Evolutionary conservation across 1,140 invertebrate species (phyloP).

Genomic region (Whitmania pigra): DNA sequence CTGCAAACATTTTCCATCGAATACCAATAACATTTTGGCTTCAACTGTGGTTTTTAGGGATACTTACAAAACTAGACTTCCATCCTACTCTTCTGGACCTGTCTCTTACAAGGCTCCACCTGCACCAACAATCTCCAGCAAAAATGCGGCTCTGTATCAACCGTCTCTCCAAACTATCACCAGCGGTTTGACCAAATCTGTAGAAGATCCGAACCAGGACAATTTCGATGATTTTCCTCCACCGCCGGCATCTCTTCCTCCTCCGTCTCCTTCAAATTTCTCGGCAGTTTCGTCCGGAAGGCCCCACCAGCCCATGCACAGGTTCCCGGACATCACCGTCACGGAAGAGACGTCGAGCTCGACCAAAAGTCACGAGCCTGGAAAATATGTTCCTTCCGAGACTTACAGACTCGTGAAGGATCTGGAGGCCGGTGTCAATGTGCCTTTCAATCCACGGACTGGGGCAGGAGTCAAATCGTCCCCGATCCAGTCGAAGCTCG

Average conservation of each 20-base stretch:
- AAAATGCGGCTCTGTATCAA: slow-evolving; percentile 5
- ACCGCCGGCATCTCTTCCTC: not conserved
- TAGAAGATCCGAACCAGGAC: not conserved
- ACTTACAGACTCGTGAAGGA: slow-evolving; percentile 36
- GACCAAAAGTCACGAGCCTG: slow-evolving; percentile 22
- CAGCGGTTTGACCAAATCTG: slow-evolving; percentile 4
- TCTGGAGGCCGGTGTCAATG: slow-evolving; percentile 27
- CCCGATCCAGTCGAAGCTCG: slow-evolving; percentile 34
- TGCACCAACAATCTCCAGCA: not conserved
- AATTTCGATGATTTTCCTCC: not conserved
- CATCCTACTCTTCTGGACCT: no score
- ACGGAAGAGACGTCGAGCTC: not conserved
- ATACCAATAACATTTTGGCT: no score
- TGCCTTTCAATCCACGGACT: slow-evolving; percentile 18
- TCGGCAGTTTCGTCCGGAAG: not conserved
- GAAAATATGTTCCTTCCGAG: slow-evolving; percentile 35
- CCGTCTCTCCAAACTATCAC: not conserved
- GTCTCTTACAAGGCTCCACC: not conserved
- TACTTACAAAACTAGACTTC: no score
- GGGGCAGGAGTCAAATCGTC: slow-evolving; percentile 27
- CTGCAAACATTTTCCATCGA: no score
- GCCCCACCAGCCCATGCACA: not conserved
- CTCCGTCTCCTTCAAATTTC: not conserved
- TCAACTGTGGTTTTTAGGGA: no score
- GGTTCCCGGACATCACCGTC: not conserved